Conservation (phyloP, 2,888 invertebrate genomes). For the Acronicta aceris region DNA sequence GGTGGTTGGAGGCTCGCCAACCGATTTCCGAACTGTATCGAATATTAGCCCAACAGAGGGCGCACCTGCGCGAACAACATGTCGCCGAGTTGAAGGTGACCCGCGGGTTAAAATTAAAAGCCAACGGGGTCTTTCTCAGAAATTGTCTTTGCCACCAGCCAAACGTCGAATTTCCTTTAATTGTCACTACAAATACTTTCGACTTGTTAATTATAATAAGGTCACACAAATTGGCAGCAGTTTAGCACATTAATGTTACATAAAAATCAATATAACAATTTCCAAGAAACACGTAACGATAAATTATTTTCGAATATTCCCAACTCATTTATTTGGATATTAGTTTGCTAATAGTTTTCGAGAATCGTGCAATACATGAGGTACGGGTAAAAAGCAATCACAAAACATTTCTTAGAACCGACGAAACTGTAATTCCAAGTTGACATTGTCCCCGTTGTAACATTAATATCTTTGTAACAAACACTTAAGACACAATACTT, state of each 20-base stretch:
- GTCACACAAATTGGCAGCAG: conserved; percentile 32
- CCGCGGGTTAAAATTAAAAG: conserved; percentile 52
- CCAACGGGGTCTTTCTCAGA: conserved; percentile 55
- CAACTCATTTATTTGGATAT: conserved; percentile 26
- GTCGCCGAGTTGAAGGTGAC: conserved; percentile 58
- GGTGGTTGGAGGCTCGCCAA: conserved; percentile 60
- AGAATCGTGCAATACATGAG: conserved; percentile 17
- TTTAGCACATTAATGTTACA: conserved; percentile 15
- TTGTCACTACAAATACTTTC: conserved; percentile 34
- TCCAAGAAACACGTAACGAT: conserved; percentile 42
- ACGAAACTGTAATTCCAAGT: conserved; percentile 11
- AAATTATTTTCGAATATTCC: conserved; percentile 29
- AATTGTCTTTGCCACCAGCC: conserved; percentile 41
- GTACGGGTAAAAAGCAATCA: conserved; percentile 23
- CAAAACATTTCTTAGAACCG: conserved; percentile 44
- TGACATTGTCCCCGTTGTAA: conserved; percentile 38
- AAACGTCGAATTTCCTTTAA: conserved; percentile 46
- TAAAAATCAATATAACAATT: conserved; percentile 29
- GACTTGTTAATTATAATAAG: conserved; percentile 33
- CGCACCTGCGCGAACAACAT: conserved; percentile 53
- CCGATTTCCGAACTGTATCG: conserved; percentile 56
- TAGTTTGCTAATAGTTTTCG: conserved; percentile 27
- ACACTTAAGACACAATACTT: conserved; percentile 28
- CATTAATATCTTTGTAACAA: conserved; percentile 36
- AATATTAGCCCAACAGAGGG: conserved; percentile 52